Evolutionary conservation across 2,888 invertebrate genomes (phyloP).

Genomic region (Eupithecia subfuscata): DNA sequence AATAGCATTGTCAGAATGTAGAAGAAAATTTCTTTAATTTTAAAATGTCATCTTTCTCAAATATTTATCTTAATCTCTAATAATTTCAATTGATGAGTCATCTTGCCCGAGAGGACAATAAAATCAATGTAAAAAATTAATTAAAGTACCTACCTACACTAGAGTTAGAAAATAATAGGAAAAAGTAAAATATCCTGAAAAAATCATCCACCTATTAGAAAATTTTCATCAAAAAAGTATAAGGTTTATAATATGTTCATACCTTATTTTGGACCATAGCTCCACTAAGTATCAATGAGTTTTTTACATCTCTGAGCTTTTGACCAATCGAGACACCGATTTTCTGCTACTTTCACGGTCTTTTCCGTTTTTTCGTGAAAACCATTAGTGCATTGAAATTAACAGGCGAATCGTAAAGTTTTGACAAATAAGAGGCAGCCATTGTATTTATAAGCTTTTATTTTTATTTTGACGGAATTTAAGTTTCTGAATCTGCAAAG

Average conservation of each 20-base stretch:
- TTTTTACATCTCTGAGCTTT: conserved; percentile 34
- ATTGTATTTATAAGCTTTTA: conserved; percentile 40
- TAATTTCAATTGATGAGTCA: background rate
- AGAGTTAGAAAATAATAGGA: background rate
- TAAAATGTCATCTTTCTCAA: background rate
- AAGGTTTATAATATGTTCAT: background rate
- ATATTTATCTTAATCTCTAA: background rate
- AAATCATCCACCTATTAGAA: background rate
- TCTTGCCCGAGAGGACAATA: no score
- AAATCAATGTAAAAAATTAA: background rate
- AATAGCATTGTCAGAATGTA: no score
- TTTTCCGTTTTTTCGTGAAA: conserved; percentile 62
- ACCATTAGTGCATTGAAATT: conserved; percentile 77
- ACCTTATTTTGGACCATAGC: background rate
- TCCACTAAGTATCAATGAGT: background rate
- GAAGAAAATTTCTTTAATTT: no score
- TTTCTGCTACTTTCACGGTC: conserved; percentile 76
- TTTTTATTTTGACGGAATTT: conserved; percentile 37
- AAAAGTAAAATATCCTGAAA: background rate
- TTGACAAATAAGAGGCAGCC: conserved; percentile 56
- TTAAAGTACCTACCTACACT: no score
- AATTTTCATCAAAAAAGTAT: background rate
- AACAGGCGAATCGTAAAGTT: conserved; percentile 58
- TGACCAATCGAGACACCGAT: conserved; percentile 64
- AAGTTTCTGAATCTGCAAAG: conserved; percentile 11